These are phyloP conservation scores for Drosophila monieri DNA, from an alignment of 2,888 invertebrate genomes.

Conservation along the genomic window DNA sequence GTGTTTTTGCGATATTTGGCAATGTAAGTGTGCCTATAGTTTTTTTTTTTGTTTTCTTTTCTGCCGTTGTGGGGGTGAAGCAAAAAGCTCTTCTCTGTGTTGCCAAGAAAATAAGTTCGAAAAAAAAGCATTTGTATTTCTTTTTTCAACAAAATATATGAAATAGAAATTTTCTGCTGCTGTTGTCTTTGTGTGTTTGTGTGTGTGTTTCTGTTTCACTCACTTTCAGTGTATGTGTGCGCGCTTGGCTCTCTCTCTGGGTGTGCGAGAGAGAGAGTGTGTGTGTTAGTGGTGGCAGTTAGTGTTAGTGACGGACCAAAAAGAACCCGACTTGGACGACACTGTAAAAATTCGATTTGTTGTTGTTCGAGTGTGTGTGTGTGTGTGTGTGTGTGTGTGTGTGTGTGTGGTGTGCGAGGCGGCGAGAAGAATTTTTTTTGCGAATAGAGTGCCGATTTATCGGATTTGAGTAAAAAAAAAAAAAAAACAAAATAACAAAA, in stretches of 20 bases:
- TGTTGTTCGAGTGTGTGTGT: slow-evolving; percentile 41
- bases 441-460: slow-evolving; percentile 40
- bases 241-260: slow-evolving; percentile 10
- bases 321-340: slow-evolving; percentile 68
- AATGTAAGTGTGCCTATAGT: slow-evolving; percentile 23
- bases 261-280: slow-evolving; percentile 37
- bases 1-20: slow-evolving; percentile 6
- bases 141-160: slow-evolving; percentile 36
- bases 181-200: slow-evolving; percentile 26
- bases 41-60: slow-evolving; percentile 7
- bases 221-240: slow-evolving; percentile 30
- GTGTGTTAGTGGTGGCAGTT: slow-evolving; percentile 33
- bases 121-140: slow-evolving; percentile 26
- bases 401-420: slow-evolving; percentile 13
- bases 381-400: slow-evolving; percentile 38
- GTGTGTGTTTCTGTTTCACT: slow-evolving; percentile 24
- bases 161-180: slow-evolving; percentile 49
- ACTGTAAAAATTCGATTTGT: slow-evolving; percentile 67
- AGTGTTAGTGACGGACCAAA: slow-evolving; percentile 64
- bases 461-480: slow-evolving; percentile 31
- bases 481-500: slow-evolving; percentile 26
- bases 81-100: slow-evolving; percentile 32
- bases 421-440: slow-evolving; percentile 38
- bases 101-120: slow-evolving; percentile 35
- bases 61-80: background rate